phyloP scores from a whole-genome alignment of 35 echinoderm and acorn worm genomes.

The Patiria miniata region DNA sequence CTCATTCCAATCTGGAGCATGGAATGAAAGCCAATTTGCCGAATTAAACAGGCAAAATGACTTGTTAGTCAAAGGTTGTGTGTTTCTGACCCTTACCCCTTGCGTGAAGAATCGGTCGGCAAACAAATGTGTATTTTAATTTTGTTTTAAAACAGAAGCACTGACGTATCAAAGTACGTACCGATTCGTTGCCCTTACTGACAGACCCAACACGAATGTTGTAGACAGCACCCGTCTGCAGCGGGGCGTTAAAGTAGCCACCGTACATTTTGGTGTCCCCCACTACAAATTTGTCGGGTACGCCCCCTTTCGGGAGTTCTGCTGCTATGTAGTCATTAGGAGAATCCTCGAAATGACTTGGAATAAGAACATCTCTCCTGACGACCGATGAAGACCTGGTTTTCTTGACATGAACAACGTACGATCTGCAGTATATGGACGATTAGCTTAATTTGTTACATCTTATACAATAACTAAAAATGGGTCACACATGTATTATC shows the following conservation, averaged over 20 bases:
- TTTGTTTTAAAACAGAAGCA: too few species aligned
- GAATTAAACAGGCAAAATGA: too few species aligned
- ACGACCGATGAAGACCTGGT: neutral
- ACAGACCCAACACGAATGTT: conserved; percentile 56
- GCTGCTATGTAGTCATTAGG: conserved; percentile 60
- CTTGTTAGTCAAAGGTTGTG: too few species aligned
- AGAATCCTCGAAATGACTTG: conserved; percentile 16
- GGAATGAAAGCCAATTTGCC: too few species aligned
- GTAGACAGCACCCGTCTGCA: conserved; percentile 45
- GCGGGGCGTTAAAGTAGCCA: conserved; percentile 64
- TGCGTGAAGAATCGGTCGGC: too few species aligned
- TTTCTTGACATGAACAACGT: neutral
- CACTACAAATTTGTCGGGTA: conserved; percentile 44
- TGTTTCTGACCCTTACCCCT: too few species aligned
- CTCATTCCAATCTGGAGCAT: too few species aligned
- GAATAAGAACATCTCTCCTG: neutral
- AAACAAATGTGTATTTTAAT: too few species aligned
- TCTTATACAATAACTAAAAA: too few species aligned
- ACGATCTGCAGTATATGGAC: neutral
- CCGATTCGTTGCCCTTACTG: conserved; percentile 15
- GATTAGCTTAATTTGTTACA: too few species aligned
- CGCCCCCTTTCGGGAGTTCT: conserved; percentile 30
- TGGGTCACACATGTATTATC: neutral
- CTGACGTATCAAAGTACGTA: neutral
- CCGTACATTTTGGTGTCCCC: conserved; percentile 72